A percentile compares a stretch with the other conserved stretches of the same genome.
These are phyloP conservation scores for Phoxinus dragarum DNA, from an alignment of 2,797 vertebrate genomes.

Conservation along the genomic window DNA sequence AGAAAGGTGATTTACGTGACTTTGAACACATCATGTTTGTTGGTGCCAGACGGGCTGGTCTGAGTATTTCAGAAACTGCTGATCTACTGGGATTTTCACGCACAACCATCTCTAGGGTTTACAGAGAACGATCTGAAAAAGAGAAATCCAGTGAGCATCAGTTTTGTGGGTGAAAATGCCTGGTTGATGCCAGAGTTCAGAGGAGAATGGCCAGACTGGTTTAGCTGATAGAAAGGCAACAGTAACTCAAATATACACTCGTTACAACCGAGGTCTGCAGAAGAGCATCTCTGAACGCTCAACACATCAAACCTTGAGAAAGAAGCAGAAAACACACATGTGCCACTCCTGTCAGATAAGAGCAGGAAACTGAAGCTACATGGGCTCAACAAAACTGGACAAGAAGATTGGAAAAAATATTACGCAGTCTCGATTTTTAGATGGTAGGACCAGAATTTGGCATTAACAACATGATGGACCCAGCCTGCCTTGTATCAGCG, in stretches of 20 bases:
- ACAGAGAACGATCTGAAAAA: too few relatives aligned
- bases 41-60: background rate
- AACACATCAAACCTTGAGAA: background rate
- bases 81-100: too few relatives aligned
- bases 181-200: conserved; percentile 51
- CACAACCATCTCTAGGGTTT: too few relatives aligned
- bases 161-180: conserved; percentile 41
- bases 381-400: background rate
- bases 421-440: background rate
- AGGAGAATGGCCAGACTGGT: conserved; percentile 34
- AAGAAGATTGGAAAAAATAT: background rate
- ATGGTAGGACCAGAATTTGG: conserved; percentile 53
- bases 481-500: conserved; percentile 49
- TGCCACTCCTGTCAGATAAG: background rate
- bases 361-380: background rate
- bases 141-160: conserved; percentile 23
- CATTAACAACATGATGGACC: conserved; percentile 54
- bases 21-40: background rate
- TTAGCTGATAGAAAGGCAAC: background rate
- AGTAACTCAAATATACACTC: background rate
- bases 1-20: background rate
- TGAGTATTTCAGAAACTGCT: background rate
- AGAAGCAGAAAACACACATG: background rate
- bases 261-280: background rate
- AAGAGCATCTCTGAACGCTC: background rate